A percentile compares a stretch with the other conserved stretches of the same genome.
Evolutionary conservation across 2,888 invertebrate genomes (phyloP).

Genomic region (Phaedon cochleariae): DNA sequence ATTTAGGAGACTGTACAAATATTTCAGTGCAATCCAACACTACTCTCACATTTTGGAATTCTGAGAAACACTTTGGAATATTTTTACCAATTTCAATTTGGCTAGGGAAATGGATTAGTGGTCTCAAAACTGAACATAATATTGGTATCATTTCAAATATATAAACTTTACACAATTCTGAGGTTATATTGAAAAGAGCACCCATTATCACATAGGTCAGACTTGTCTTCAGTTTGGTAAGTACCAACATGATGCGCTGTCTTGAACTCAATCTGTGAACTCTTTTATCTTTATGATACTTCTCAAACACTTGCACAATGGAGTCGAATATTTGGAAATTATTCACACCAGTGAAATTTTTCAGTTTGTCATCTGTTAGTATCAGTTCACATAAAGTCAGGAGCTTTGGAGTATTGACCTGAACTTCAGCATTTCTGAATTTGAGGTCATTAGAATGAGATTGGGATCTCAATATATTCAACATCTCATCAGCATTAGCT

Average conservation of each 20-base stretch:
- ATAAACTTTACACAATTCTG: conserved; percentile 8
- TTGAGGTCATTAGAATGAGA: neutral
- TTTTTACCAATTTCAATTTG: conserved; percentile 15
- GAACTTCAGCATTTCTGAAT: conserved; percentile 12
- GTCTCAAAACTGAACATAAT: conserved; percentile 21
- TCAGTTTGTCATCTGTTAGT: conserved; percentile 15
- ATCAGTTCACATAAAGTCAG: conserved; percentile 21
- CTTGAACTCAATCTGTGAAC: no score
- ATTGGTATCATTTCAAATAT: conserved; percentile 24
- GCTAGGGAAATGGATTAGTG: conserved; percentile 11
- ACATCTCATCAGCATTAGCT: neutral
- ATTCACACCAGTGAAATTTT: conserved; percentile 21
- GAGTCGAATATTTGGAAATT: conserved; percentile 22
- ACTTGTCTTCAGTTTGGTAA: conserved; percentile 31
- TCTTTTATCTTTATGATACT: conserved; percentile 19
- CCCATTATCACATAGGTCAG: conserved; percentile 28
- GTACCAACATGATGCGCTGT: conserved; percentile 20
- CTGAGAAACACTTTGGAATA: conserved; percentile 14
- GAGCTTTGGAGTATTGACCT: conserved; percentile 12
- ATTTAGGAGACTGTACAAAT: conserved; percentile 16
- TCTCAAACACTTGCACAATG: conserved; percentile 22
- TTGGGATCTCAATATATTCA: neutral
- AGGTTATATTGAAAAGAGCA: conserved; percentile 15
- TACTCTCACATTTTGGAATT: conserved; percentile 13
- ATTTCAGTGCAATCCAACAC: conserved; percentile 22